Base-by-base conservation (phyloP, 37 sponge, comb jelly and placozoan genomes). In the Corticium candelabrum region DNA sequence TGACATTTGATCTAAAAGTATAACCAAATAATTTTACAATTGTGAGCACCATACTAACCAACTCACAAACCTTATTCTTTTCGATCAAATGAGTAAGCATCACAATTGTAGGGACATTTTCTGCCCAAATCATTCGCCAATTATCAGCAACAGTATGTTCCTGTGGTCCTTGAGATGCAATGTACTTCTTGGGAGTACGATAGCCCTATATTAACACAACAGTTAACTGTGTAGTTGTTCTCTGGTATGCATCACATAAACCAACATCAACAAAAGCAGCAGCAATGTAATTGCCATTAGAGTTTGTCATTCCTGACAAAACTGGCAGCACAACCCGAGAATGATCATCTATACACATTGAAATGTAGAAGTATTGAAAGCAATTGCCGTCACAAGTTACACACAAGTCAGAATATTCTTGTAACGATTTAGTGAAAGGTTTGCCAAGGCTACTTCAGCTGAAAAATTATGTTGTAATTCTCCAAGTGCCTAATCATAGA, bases 91-190 rank as follows among this genome's bases (percentile, higher is more conserved):
- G 83, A 81, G 90, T 90, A 2, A 89, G 81, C 90, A 89, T 89
- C n/a, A 91, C 92, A 67, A 91, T 85, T 35, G 82, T 73, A 35
- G 37, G n/a, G 36, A 71, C 81, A 33, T 85, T 77, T 69, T 79
- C 82, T 76, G 86, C 93, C 74, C 81, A 84, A 40, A 92, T 68
- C 89, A 92, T 84, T 39, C 83, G 35, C 93, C 93, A 92, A 69
- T 89, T 88, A 77, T 89, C 89, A 0, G 72, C 81, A 33, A 86
- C 57, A 34, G 89, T 92, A 41, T 81, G 78, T 29, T 67, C 33
- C 74, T 77, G 68, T 3, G 93, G 93, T 11, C 85, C 89, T 56
- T 92, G 93, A 4, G 93, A 78, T 11, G 93, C 86, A 41, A 94
- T 94, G 86, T 88, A 94, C 87, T 7, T 37, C 31, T 80, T 80